Evolutionary conservation across 2,797 vertebrate species (phyloP), one percentile per base, ranked within the genome.

Genomic region (Lepidocolaptes lacrymiger): DNA sequence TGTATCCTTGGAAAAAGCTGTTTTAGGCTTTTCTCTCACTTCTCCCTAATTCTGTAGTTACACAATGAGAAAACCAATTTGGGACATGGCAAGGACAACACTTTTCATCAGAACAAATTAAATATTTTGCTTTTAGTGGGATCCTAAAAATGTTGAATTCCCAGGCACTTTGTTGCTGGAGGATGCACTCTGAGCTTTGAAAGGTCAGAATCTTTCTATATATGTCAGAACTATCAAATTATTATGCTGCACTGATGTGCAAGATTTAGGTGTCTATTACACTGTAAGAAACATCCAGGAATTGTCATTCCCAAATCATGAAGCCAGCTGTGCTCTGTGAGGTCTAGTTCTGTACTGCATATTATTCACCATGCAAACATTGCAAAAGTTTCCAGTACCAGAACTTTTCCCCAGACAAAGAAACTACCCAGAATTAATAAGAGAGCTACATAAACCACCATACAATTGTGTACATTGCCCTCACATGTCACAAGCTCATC

Each of bases 401-500:
- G 8, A 88, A 81, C 19, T 23, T 51, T 28, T 64, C 21, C 43
- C 9, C 18, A 72, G 41, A 2, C 9, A 28, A 59, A 77, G 32
- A 32, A 76, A 59, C 43, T 10, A 61, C 49, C 7, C 12, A 56
- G 17, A 72, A 39, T 30, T 64, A 46, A 26, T 7, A 39, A 36
- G 21, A 56, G 5, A 55, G 10, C 23, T 36, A 11, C 0, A 2
- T 22, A 36, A 88, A 85, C 34, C 4, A 22, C 3, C 17, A 22
- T 4, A 11, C 4, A 21, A 27, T 3, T 12, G 6, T 1, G 0
- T 32, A 22, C 21, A 22, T 22, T 51, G 21, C 10, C 34, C 20
- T 56, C 14, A 6, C 4, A 10, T 0, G 1, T 61, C 59, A 43
- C 12, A 52, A 59, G 14, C 27, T 34, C 30, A 52, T 10, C 19